Evolutionary conservation across 1,140 invertebrate species (phyloP), one percentile per base, ranked within the genome.

Genomic region (Neotoxoptera formosana): DNA sequence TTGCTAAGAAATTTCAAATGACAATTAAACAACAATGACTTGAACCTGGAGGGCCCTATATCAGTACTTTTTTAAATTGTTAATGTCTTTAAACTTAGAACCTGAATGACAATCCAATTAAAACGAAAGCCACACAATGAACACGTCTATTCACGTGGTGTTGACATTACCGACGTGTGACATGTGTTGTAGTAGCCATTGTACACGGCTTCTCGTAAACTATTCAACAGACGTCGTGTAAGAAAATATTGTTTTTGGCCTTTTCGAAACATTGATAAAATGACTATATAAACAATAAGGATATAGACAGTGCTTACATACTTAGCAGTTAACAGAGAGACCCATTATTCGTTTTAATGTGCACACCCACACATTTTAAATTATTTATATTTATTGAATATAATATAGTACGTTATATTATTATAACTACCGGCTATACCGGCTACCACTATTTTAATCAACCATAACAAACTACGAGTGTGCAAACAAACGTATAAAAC

Each of bases 181-280:
- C 87, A 25, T 53, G n/a, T 23, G 48, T 36, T 34, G 20, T 67
- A 67, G 30, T 45, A 47, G 23, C 41, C 45, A 47, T 86, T 47
- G 84, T 86, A 36, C 48, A 34, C 20, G 2, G 48, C 51, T 53
- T 67, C 60, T 67, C 47, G 48, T 89, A 53, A 89, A 89, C 48
- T 53, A 89, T 89, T 89, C 87, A 89, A 53, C 21, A 89, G 47
- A 89, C 88, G 88, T 89, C 48, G 88, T 11, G 88, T 89, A 56
- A 89, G 88, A 56, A 89, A 89, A 89, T 56, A 89, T 56, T 56
- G 88, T 56, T 56, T 89, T 56, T 87, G 17, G 86, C 30, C 2
- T 86, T 48, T 87, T 47, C n/a, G 4, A 48, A 51, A 51, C 47
- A 87, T 87, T 34, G 86, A 48, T 87, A 34, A 48, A 48, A 25